Conservation (phyloP, 2,888 invertebrate genomes). For the Caenorhabditis macrosperma region DNA sequence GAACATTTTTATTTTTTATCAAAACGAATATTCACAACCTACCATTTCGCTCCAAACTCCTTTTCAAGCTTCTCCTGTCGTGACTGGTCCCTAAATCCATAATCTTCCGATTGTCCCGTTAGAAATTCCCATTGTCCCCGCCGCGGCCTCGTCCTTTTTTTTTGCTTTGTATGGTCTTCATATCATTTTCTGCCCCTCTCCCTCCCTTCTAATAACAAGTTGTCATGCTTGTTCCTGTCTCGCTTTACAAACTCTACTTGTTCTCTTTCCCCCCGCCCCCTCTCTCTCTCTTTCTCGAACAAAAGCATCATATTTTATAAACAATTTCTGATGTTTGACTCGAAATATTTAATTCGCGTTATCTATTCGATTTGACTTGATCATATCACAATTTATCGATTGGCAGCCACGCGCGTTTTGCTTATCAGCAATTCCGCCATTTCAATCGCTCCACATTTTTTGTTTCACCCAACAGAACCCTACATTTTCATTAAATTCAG, state of each 20-base stretch:
- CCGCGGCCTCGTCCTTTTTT: constrained; percentile 10
- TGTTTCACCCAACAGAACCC: no score
- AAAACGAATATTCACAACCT: no score
- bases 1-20: background rate
- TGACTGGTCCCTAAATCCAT: constrained; percentile 7
- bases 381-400: background rate
- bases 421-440: constrained; percentile 3
- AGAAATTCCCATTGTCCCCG: background rate
- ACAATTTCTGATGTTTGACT: constrained; percentile 13
- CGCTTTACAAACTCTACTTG: background rate
- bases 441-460: background rate
- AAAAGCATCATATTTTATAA: constrained; percentile 2
- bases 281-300: background rate
- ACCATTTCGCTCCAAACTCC: no score
- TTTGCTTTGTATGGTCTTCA: constrained; percentile 30
- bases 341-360: background rate
- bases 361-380: no score
- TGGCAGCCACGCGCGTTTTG: background rate
- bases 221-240: background rate
- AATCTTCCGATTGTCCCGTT: constrained; percentile 7
- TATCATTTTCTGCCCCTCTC: no score
- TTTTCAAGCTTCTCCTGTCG: background rate
- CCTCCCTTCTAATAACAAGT: constrained; percentile 2
- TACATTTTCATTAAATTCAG: background rate
- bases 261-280: background rate